Evolutionary conservation across 2,888 invertebrate genomes (phyloP).

Genomic region (Cecidostiba fungosa): DNA sequence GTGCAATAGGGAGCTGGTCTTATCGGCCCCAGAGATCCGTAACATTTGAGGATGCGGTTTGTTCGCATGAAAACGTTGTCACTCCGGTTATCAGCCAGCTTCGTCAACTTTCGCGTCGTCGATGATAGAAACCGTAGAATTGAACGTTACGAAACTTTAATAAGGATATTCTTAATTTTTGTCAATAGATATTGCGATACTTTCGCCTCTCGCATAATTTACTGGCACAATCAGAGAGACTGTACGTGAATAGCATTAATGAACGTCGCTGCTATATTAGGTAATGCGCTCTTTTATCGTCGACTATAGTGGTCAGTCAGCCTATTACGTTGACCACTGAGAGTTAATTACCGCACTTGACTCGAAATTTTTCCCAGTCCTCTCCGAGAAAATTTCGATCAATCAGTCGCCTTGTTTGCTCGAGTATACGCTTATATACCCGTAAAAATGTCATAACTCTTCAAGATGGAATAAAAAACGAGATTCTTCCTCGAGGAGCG

Average conservation of each 20-base stretch:
- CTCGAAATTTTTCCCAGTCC: not conserved
- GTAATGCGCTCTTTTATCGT: not conserved
- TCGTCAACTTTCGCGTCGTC: not conserved
- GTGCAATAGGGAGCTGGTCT: too few species aligned
- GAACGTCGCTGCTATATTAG: not conserved
- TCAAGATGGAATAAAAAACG: not conserved
- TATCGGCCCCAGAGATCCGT: slow-evolving; percentile 45
- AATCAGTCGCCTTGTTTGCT: not conserved
- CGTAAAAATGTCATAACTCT: not conserved
- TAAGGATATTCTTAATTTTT: too few species aligned
- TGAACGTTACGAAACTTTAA: not conserved
- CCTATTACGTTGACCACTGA: not conserved
- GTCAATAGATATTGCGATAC: too few species aligned
- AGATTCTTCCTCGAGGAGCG: not conserved
- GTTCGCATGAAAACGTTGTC: slow-evolving; percentile 43
- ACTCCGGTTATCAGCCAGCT: not conserved
- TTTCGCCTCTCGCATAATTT: too few species aligned
- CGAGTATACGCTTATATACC: not conserved
- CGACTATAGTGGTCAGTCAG: not conserved
- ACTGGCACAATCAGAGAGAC: too few species aligned
- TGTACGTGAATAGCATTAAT: not conserved
- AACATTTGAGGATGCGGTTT: slow-evolving; percentile 29
- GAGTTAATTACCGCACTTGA: not conserved
- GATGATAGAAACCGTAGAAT: not conserved
- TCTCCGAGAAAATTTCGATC: not conserved